Base-by-base conservation (phyloP, 2,888 invertebrate genomes). In the Synanthedon andrenaeformis region DNA sequence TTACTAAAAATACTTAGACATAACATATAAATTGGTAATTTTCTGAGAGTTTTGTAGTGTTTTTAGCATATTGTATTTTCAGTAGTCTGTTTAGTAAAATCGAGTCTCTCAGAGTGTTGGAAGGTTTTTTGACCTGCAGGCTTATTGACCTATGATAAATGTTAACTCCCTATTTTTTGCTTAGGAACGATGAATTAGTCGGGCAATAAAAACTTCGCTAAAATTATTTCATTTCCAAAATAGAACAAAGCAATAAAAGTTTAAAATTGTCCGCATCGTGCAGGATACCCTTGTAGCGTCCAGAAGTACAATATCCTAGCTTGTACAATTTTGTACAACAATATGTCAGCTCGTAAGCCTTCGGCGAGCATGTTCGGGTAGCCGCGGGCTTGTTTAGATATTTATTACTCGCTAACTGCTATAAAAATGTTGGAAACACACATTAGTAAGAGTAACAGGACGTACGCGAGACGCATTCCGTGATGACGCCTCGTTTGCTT, bases 341-440 rank as follows among this genome's bases (percentile, higher is more conserved):
- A 72, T 74, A 73, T 63, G 67, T 74, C 69, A 72, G 60, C 59
- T 56, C 58, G 62, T 71, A 65, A 73, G 70, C 70, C 66, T 64
- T 60, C 41, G 52, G 65, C 65, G 63, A 62, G 13, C 14, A 10
- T 8, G 35, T 8, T 6, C 63, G 59, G 58, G 63, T 61, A 63
- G 58, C 57, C 56, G 58, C 58, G 54, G 60, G 57, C 11, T 19
- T 19, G 52, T 52, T 52, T 42, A 11, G 12, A 13, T 17, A 41
- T 52, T 52, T 52, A 19, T 42, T 28, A 19, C 17, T 72, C 62
- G 63, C 61, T 69, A 71, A 74, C 69, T 67, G 73, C 74, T 67
- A 79, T 80, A 80, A 81, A 82, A 79, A 75, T 77, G 76, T 77
- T 75, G 61, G 66, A 62, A 76, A 77, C 75, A 78, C 72, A 78